A percentile compares a stretch with the other conserved stretches of the same genome.
These are phyloP conservation scores for Gephyroberyx darwinii DNA, from an alignment of 2,797 vertebrate genomes.

Conservation along the genomic window DNA sequence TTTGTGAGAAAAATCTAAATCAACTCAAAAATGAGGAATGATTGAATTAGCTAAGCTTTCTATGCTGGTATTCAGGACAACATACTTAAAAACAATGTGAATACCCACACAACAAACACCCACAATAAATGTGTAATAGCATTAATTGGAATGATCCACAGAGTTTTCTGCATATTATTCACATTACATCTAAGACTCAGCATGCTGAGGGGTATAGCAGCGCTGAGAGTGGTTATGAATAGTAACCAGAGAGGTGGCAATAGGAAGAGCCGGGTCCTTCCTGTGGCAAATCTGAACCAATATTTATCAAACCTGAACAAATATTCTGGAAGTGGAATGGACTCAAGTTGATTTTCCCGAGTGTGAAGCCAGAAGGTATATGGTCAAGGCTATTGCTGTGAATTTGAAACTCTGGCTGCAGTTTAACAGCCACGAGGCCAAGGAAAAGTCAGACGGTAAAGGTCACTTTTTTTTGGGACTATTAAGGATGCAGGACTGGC, in stretches of 20 bases:
- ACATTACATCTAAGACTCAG: constrained; percentile 75
- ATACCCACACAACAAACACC: constrained; percentile 74
- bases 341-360: constrained; percentile 61
- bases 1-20: constrained; percentile 51
- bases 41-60: constrained; percentile 70
- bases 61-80: constrained; percentile 74
- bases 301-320: constrained; percentile 61
- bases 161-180: constrained; percentile 75
- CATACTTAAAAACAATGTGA: constrained; percentile 71
- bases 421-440: constrained; percentile 50
- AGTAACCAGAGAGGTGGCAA: constrained; percentile 65
- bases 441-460: constrained; percentile 61
- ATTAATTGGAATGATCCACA: constrained; percentile 74
- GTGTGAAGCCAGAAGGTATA: constrained; percentile 56
- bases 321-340: constrained; percentile 54
- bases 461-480: constrained; percentile 48
- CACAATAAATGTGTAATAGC: constrained; percentile 71
- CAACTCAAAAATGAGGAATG: constrained; percentile 62
- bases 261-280: constrained; percentile 61
- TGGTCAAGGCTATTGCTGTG: constrained; percentile 74
- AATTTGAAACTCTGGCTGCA: constrained; percentile 57
- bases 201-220: constrained; percentile 61
- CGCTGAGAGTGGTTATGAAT: constrained; percentile 67
- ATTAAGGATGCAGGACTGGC: constrained; percentile 45
- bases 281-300: constrained; percentile 68